phyloP scores from a whole-genome alignment of 2,888 invertebrate genomes.

The Thereva nobilitata region DNA sequence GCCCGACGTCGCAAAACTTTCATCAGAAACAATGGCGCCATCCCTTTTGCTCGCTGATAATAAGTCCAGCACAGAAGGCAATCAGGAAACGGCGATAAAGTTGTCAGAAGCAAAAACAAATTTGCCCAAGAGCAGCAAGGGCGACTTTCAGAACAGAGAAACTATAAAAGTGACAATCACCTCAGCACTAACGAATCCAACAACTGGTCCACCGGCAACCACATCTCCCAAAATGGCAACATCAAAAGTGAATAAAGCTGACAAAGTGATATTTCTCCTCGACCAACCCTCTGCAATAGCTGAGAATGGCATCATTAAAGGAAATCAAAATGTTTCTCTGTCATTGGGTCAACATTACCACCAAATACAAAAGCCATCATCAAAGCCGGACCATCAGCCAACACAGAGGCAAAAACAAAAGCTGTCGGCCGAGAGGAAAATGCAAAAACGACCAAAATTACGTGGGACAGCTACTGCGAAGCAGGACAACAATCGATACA shows the following conservation, averaged over 20 bases:
- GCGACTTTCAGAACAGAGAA: constrained; percentile 37
- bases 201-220: constrained; percentile 49
- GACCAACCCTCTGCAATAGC: constrained; percentile 35
- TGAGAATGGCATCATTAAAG: constrained; percentile 39
- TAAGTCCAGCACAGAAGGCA: background rate
- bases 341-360: constrained; percentile 34
- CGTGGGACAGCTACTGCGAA: constrained; percentile 8
- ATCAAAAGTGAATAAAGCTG: constrained; percentile 40
- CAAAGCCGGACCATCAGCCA: constrained; percentile 9
- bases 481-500: constrained; percentile 34
- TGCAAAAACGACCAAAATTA: constrained; percentile 13
- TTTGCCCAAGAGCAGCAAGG: constrained; percentile 8
- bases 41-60: background rate
- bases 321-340: constrained; percentile 37
- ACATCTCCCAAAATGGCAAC: constrained; percentile 44
- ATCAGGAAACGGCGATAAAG: no score
- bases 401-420: constrained; percentile 36
- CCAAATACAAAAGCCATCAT: constrained; percentile 16
- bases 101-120: background rate
- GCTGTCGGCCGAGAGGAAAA: constrained; percentile 26
- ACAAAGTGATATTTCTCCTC: constrained; percentile 36
- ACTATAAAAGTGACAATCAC: constrained; percentile 2
- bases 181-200: constrained; percentile 23
- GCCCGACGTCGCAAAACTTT: background rate
- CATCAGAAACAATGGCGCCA: background rate